A percentile compares a stretch with the other conserved stretches of the same genome.
Conservation (phyloP, 2,797 vertebrate species). For the Crenuchus spilurus region DNA sequence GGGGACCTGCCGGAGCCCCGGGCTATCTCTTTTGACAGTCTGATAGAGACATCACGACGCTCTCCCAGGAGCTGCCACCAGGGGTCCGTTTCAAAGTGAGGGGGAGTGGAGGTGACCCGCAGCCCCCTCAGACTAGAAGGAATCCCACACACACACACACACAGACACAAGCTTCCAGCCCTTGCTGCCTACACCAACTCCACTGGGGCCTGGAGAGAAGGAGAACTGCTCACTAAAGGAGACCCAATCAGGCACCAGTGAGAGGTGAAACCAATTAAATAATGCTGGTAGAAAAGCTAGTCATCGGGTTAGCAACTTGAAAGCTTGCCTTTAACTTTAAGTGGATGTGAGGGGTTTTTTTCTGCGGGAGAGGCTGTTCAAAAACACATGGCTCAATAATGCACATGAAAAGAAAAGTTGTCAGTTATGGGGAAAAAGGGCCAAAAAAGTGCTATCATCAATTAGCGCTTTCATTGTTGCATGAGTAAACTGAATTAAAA, state of each 20-base stretch:
- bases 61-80: slow-evolving; percentile 84
- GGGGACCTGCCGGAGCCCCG: slow-evolving; percentile 80
- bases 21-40: slow-evolving; percentile 86
- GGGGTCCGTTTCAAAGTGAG: slow-evolving; percentile 84
- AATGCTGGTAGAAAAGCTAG: slow-evolving; percentile 66
- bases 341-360: slow-evolving; percentile 47
- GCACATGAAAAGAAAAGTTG: slow-evolving; percentile 22
- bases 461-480: not conserved
- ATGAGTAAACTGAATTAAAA: not conserved
- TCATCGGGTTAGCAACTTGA: slow-evolving; percentile 61
- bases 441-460: not conserved
- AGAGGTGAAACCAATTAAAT: slow-evolving; percentile 80
- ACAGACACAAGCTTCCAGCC: slow-evolving; percentile 73
- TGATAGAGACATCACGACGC: slow-evolving; percentile 86
- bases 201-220: slow-evolving; percentile 52
- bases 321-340: slow-evolving; percentile 46
- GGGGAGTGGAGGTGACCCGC: slow-evolving; percentile 82
- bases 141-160: slow-evolving; percentile 80
- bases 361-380: slow-evolving; percentile 25
- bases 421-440: slow-evolving; percentile 15
- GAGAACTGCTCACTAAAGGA: slow-evolving; percentile 65
- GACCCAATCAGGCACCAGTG: slow-evolving; percentile 68
- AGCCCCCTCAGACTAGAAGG: slow-evolving; percentile 76
- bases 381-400: slow-evolving; percentile 20
- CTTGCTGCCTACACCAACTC: slow-evolving; percentile 71